Base-by-base conservation (phyloP, 2,797 vertebrate genomes). In the Moxostoma hubbsi region DNA sequence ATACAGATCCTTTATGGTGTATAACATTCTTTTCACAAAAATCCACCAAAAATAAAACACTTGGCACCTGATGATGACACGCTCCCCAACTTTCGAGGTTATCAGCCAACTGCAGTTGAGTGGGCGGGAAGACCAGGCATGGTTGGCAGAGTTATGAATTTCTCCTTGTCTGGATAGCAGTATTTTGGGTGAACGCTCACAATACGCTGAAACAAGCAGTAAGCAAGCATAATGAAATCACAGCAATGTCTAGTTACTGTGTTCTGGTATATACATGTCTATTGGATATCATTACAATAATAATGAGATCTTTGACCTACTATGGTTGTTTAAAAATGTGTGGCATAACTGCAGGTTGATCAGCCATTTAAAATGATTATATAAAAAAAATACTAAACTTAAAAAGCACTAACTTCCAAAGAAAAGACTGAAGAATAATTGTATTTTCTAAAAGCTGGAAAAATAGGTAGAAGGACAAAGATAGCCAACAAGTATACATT, bases 51-150 rank as follows among this genome's bases (percentile, higher is more conserved):
- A 16, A 61, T 0, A 11, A 36, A 18, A 50, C 12, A 9, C 8
- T 13, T 58, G 8, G 6, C 88, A 96, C 95, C 95, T 96, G 86
- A 96, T 76, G 4, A 94, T 87, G 0, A 96, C 87, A 0, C 93
- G 93, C 55, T 95, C 90, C 6, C 88, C 91, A 66, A 91, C 89
- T 10, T 65, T 78, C 57, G 93, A 92, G 49, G 84, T 83, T 83
- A 96, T 95, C 78, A 93, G 9, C 95, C 95, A 96, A 87, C 85
- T 91, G 82, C 94, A 95, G 89, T 94, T 94, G 12, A 86, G 82
- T 12, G 85, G 87, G 0, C 75, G 89, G 62, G 89, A 89, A 15
- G 89, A 88, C 89, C 90, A 93, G 75, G 89, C 90, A 88, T 88
- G 83, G 80, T 89, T 90, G 6, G 87, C 82, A 10, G 92, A 92